Conservation (phyloP, 1,140 invertebrate species). For the Atta texana region DNA sequence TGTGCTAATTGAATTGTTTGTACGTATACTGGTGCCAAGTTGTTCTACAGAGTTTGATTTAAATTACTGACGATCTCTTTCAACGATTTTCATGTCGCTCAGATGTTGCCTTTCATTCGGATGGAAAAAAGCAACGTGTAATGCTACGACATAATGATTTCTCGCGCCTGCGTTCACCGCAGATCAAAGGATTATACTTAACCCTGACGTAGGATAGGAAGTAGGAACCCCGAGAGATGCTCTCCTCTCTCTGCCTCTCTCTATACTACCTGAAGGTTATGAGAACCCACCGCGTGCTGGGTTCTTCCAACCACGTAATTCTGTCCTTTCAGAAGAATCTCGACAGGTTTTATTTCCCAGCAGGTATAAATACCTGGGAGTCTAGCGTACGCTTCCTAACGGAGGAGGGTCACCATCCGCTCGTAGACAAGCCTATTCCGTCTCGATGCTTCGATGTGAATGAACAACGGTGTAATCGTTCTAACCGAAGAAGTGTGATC, state of each 20-base stretch:
- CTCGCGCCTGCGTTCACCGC: conserved; percentile 3
- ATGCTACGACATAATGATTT: background rate
- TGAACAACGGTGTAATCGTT: background rate
- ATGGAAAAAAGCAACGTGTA: conserved; percentile 5
- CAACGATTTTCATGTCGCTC: background rate
- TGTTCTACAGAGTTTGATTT: background rate
- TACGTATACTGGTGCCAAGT: background rate
- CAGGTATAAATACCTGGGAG: conserved; percentile 40
- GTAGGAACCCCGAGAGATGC: no score
- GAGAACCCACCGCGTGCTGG: conserved; percentile 20
- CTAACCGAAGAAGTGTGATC: background rate
- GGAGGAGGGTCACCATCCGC: background rate
- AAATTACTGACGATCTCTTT: background rate
- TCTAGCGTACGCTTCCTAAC: conserved; percentile 14
- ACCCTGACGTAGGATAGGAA: background rate
- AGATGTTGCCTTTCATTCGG: conserved; percentile 14
- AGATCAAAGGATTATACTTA: conserved; percentile 45
- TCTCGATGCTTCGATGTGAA: background rate
- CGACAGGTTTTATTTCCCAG: conserved; percentile 53
- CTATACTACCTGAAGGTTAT: conserved; percentile 38
- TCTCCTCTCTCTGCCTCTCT: background rate
- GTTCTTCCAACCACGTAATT: conserved; percentile 42
- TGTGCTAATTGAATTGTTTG: conserved; percentile 36
- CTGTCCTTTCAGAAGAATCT: conserved; percentile 53
- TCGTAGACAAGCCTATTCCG: background rate